Conservation (phyloP, 2,888 invertebrate species). For the Scelioninae gen. 2 region DNA sequence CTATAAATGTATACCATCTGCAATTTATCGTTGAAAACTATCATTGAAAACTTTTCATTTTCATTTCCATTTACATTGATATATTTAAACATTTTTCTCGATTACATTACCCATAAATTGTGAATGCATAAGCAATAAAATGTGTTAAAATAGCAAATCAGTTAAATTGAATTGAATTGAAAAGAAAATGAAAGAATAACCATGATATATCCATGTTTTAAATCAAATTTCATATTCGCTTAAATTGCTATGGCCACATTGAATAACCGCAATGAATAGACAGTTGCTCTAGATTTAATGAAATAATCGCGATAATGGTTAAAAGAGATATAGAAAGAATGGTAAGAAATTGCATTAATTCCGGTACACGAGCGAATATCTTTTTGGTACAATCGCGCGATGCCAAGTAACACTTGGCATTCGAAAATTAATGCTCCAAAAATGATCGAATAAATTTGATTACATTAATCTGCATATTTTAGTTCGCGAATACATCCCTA, state of each 20-base stretch:
- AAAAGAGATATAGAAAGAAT: conserved; percentile 13
- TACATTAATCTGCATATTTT: conserved; percentile 51
- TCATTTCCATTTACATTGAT: too few relatives aligned
- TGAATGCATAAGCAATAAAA: too few relatives aligned
- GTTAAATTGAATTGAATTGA: not conserved
- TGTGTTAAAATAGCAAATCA: not conserved
- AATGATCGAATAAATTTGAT: conserved; percentile 35
- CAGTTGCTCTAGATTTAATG: conserved; percentile 12
- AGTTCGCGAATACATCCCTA: conserved; percentile 25
- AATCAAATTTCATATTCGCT: conserved; percentile 30
- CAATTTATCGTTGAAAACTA: too few relatives aligned
- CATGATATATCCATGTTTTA: not conserved
- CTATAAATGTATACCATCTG: too few relatives aligned
- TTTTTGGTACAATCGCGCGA: too few relatives aligned
- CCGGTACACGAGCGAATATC: too few relatives aligned
- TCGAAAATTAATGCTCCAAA: conserved; percentile 8
- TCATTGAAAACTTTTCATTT: too few relatives aligned
- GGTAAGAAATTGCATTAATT: too few relatives aligned
- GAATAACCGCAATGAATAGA: conserved; percentile 12
- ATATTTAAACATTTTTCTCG: too few relatives aligned
- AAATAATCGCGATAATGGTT: conserved; percentile 21
- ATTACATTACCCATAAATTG: too few relatives aligned
- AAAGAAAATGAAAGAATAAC: not conserved
- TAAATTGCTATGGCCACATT: conserved; percentile 8
- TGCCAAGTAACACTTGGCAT: conserved; percentile 13